These are phyloP conservation scores for Platysternon megacephalum DNA, from an alignment of 2,113 vertebrate genomes.

Conservation along the genomic window DNA sequence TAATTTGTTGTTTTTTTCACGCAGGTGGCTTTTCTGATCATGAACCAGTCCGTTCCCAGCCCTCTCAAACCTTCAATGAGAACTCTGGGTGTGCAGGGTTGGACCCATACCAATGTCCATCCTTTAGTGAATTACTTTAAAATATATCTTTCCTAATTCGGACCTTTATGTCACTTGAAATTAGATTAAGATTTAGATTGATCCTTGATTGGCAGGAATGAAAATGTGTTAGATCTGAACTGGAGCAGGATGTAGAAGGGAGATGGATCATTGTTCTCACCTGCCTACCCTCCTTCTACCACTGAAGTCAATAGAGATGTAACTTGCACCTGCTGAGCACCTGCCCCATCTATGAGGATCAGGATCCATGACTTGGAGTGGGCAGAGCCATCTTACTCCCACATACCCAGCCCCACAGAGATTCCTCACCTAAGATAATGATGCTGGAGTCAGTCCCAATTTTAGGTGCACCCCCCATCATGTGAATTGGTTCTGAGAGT, in stretches of 20 bases:
- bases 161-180: neutral
- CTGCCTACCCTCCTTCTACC: neutral
- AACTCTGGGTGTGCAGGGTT: neutral
- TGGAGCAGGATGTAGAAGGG: too few species aligned
- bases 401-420: neutral
- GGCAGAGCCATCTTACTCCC: neutral
- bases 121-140: neutral
- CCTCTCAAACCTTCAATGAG: neutral
- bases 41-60: neutral
- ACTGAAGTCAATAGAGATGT: neutral
- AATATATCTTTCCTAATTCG: neutral
- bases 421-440: neutral
- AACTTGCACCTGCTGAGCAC: rapidly evolving
- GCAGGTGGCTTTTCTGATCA: neutral
- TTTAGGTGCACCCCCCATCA: neutral
- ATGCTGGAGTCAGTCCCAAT: neutral
- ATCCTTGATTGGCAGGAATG: rapidly evolving
- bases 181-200: neutral
- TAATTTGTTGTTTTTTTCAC: neutral
- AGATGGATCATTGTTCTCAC: neutral
- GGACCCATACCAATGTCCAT: neutral
- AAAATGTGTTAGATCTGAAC: neutral
- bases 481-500: rapidly evolving
- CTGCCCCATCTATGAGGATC: neutral
- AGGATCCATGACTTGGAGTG: neutral